Percentiles rank a stretch among this genome's conserved stretches.
Conservation (phyloP, 2,888 invertebrate species). For the Euproctis similis region DNA sequence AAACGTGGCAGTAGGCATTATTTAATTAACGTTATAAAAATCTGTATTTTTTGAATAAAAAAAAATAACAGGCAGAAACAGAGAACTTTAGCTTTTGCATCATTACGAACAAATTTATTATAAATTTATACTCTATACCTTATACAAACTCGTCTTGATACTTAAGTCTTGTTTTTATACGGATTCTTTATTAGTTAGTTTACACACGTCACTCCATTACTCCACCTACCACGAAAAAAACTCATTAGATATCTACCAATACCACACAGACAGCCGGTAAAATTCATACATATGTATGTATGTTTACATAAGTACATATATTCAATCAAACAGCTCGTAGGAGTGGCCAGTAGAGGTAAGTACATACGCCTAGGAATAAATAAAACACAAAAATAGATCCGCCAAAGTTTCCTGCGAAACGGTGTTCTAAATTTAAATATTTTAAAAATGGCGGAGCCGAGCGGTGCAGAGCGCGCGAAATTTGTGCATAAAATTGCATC, state of each 20-base stretch:
- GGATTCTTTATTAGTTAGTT: too few species aligned
- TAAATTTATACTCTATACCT: too few species aligned
- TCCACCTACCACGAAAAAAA: slow-evolving; percentile 20
- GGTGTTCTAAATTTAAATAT: slow-evolving; percentile 61
- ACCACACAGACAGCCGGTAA: neutral
- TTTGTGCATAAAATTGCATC: slow-evolving; percentile 74
- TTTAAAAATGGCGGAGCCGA: slow-evolving; percentile 50
- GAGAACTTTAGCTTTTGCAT: too few species aligned
- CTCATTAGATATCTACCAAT: slow-evolving; percentile 2
- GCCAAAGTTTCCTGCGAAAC: slow-evolving; percentile 59
- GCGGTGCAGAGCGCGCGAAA: slow-evolving; percentile 48
- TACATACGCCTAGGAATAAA: slow-evolving; percentile 67
- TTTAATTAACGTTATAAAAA: too few species aligned
- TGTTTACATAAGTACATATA: slow-evolving; percentile 8
- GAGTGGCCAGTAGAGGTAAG: slow-evolving; percentile 47
- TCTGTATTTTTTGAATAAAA: too few species aligned
- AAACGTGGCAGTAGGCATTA: too few species aligned
- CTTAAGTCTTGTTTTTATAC: too few species aligned
- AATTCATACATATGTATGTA: slow-evolving; percentile 12
- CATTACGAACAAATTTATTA: too few species aligned
- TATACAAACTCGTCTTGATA: too few species aligned
- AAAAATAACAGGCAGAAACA: too few species aligned
- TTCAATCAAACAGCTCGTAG: slow-evolving; percentile 27
- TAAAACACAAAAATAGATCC: slow-evolving; percentile 62
- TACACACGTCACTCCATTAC: too few species aligned